Percentiles rank a stretch among this genome's conserved stretches.
These are phyloP conservation scores for Xestoiulus laeticollis DNA, from an alignment of 2,888 invertebrate genomes.

Conservation along the genomic window DNA sequence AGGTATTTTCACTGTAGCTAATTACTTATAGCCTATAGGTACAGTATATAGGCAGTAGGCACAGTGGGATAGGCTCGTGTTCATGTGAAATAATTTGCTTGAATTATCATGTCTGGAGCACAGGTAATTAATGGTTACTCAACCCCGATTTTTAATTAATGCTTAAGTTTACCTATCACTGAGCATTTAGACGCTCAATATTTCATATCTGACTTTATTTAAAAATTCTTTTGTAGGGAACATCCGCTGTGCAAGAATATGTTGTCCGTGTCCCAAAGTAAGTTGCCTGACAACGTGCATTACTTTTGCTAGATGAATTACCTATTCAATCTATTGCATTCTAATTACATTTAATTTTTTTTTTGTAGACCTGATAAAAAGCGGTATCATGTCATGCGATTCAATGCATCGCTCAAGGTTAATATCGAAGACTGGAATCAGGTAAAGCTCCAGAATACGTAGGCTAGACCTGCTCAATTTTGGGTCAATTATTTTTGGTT, in stretches of 20 bases:
- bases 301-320: not conserved
- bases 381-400: constrained; percentile 89
- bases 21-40: too few relatives aligned
- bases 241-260: constrained; percentile 75
- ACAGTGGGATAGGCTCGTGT: too few relatives aligned
- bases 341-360: constrained; percentile 53
- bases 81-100: not conserved
- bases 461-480: too few relatives aligned
- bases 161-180: not conserved
- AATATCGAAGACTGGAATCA: constrained; percentile 88
- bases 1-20: too few relatives aligned
- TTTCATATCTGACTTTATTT: not conserved
- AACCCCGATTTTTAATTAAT: not conserved
- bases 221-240: not conserved
- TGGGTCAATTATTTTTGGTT: too few relatives aligned
- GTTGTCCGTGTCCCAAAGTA: constrained; percentile 84
- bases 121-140: not conserved
- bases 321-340: constrained; percentile 22
- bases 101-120: not conserved
- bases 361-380: constrained; percentile 70
- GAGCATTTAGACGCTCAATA: not conserved
- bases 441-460: constrained; percentile 61
- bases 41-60: too few relatives aligned
- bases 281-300: constrained; percentile 61
- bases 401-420: constrained; percentile 84